phyloP scores from a whole-genome alignment of 1,140 invertebrate species.

The Magallana ariakensis region DNA sequence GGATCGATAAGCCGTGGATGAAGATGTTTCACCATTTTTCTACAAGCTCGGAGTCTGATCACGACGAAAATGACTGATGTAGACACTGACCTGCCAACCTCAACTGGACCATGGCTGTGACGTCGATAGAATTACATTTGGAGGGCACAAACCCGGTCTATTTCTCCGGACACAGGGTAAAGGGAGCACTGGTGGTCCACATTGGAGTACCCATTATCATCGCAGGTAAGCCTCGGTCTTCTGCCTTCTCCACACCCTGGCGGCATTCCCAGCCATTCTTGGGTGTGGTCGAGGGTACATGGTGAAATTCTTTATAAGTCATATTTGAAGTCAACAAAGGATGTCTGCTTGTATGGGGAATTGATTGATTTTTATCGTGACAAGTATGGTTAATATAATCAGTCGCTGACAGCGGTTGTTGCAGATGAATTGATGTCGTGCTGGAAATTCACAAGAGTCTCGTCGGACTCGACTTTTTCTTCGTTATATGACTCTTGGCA shows the following conservation, averaged over 20 bases:
- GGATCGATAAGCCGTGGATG: conserved; percentile 16
- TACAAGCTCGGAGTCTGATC: background rate
- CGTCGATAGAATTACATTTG: conserved; percentile 64
- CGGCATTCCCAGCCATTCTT: background rate
- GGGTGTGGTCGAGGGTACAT: background rate
- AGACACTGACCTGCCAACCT: background rate
- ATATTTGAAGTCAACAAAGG: background rate
- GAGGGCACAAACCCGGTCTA: conserved; percentile 70
- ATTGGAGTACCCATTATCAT: conserved; percentile 67
- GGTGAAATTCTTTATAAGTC: background rate
- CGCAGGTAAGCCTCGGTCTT: conserved; percentile 60
- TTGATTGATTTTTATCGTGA: conserved; percentile 1
- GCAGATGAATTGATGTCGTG: conserved; percentile 8
- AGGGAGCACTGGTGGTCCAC: conserved; percentile 67
- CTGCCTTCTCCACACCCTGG: background rate
- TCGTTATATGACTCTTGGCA: background rate
- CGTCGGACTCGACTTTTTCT: background rate
- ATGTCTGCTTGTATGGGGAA: background rate
- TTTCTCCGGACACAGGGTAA: conserved; percentile 68
- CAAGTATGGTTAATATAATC: conserved; percentile 1
- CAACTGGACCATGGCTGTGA: conserved; percentile 51
- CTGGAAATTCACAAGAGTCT: background rate
- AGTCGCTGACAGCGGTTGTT: background rate
- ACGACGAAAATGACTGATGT: conserved; percentile 24
- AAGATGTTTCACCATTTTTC: conserved; percentile 14